Percentiles rank a stretch among this genome's conserved stretches.
Evolutionary conservation across 2,797 vertebrate genomes (phyloP).

Genomic region (Pangasius larnaudii): DNA sequence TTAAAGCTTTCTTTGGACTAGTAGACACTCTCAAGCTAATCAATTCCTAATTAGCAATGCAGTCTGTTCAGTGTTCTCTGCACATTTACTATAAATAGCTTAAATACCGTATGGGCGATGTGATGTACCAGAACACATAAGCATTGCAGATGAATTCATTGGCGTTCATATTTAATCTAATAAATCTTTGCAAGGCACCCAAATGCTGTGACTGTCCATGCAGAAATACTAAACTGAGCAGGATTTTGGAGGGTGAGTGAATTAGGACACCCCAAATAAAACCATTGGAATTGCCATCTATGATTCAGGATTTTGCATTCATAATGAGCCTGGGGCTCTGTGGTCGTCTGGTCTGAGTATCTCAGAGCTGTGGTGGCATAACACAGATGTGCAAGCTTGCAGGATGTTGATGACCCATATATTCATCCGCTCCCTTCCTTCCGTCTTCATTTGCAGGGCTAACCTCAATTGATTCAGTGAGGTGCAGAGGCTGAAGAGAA

Average conservation of each 20-base stretch:
- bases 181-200: constrained; percentile 13
- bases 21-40: background rate
- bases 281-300: constrained; percentile 18
- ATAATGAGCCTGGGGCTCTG: constrained; percentile 26
- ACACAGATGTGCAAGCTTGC: constrained; percentile 44
- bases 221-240: background rate
- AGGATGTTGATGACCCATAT: constrained; percentile 25
- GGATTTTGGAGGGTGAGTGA: constrained; percentile 17
- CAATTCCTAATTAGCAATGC: background rate
- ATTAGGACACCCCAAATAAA: constrained; percentile 17
- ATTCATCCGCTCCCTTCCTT: constrained; percentile 23
- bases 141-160: background rate
- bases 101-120: background rate
- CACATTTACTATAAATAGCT: background rate
- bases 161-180: background rate
- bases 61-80: background rate
- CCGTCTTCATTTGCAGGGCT: constrained; percentile 12
- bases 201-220: background rate
- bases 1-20: background rate
- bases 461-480: constrained; percentile 30
- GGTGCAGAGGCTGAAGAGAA: constrained; percentile 14
- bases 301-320: constrained; percentile 42
- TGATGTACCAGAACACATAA: background rate
- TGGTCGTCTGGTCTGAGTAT: constrained; percentile 1
- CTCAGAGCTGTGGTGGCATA: constrained; percentile 14